Evolutionary conservation across 2,888 invertebrate species (phyloP), one percentile per base, ranked within the genome.

Genomic region (Lasioglossum morio): DNA sequence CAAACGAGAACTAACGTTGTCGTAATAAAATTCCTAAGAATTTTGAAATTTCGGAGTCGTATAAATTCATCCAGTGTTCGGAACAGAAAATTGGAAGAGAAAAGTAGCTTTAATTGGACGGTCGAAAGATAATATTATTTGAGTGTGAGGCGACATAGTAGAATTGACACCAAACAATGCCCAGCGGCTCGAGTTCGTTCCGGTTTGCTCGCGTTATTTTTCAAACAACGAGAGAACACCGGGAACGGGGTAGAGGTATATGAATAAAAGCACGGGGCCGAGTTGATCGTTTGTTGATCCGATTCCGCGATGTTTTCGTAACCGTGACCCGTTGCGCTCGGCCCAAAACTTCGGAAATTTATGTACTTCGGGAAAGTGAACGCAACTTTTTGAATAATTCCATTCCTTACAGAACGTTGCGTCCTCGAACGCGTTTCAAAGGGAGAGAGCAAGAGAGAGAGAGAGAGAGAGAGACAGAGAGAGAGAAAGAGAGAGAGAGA

Each of bases 331-430:
- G 60, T 14, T 48, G 77, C 84, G 30, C 63, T 75, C 48, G 40
- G 48, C 74, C 63, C 37, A 23, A 69, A 37, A 27, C 60, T 63
- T 40, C 19, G 48, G 4, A 48, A 75, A 79, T 85, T 78, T 75
- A 78, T 63, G 84, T 66, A 75, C 78, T 57, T 72, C 74, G 43
- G 37, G 60, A 48, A 53, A 74, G 70, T 70, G 83, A 72, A 43
- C 57, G 69, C 74, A 74, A 70, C 63, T 79, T 84, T 72, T 75
- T 75, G 78, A 83, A 84, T 84, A 75, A 79, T 84, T 85, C 63
- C 70, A 19, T 43, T 16, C 70, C 60, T 72, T 27, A n/a, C 27
- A 30, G 75, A 75, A 72, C 37, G 77, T 30, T 30, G 72, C 63
- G 53, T 63, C 23, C 30, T 16, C 76, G 16, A 40, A 23, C 72